Evolutionary conservation across 2,888 invertebrate genomes (phyloP).

Genomic region (Geophilus truncorum): DNA sequence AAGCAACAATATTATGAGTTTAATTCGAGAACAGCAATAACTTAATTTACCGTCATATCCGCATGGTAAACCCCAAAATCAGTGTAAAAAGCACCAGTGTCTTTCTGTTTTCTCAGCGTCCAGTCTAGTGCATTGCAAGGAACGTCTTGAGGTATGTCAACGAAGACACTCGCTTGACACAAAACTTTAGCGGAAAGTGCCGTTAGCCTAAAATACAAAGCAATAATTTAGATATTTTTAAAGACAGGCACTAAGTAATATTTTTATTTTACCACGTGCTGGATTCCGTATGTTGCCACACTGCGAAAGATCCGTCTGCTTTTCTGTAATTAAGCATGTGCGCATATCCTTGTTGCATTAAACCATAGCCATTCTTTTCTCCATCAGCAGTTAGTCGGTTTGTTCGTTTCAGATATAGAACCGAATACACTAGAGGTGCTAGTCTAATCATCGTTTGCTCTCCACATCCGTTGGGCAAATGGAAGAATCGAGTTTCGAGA

Average conservation of each 20-base stretch:
- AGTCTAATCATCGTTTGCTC: background rate
- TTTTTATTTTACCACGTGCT: conserved; percentile 30
- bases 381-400: background rate
- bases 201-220: background rate
- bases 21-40: too few relatives aligned
- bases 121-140: conserved; percentile 9
- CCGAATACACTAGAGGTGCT: conserved; percentile 5
- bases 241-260: too few relatives aligned
- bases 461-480: background rate
- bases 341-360: conserved; percentile 11
- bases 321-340: background rate
- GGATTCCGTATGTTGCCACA: background rate
- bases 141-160: background rate
- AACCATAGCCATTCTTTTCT: conserved; percentile 16
- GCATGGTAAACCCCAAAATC: background rate
- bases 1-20: too few relatives aligned
- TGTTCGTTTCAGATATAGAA: conserved; percentile 15
- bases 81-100: conserved; percentile 2
- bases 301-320: conserved; percentile 19
- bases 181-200: conserved; percentile 3
- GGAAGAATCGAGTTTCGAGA: background rate
- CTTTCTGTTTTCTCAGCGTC: background rate
- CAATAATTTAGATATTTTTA: background rate
- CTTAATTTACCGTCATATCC: conserved; percentile 28
- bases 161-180: conserved; percentile 18